A percentile compares a stretch with the other conserved stretches of the same genome.
These are phyloP conservation scores for Proisotoma minuta DNA, from an alignment of 2,888 invertebrate species.

Conservation along the genomic window DNA sequence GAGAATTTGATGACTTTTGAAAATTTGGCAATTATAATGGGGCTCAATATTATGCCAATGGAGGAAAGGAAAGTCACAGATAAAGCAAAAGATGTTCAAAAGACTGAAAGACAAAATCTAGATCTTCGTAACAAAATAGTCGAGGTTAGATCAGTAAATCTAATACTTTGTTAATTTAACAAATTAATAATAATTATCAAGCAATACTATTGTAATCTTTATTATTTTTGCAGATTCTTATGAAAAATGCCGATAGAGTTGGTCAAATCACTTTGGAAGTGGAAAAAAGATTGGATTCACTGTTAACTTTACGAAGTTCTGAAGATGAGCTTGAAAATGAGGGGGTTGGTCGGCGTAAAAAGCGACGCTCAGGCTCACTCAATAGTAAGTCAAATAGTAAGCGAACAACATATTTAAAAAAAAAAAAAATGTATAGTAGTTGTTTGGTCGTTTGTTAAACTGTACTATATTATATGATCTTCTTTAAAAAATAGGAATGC, in stretches of 20 bases:
- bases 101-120: conserved; percentile 57
- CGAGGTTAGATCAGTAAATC: conserved; percentile 66
- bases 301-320: conserved; percentile 22
- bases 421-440: neutral
- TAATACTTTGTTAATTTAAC: neutral
- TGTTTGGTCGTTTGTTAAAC: too few species aligned
- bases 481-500: conserved; percentile 27
- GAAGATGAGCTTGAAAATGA: conserved; percentile 41
- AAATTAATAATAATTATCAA: neutral
- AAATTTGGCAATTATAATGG: conserved; percentile 78
- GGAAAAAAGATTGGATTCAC: conserved; percentile 24
- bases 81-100: conserved; percentile 51
- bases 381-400: conserved; percentile 60
- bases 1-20: conserved; percentile 77
- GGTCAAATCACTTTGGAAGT: conserved; percentile 24
- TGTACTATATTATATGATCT: too few species aligned
- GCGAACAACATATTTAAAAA: neutral
- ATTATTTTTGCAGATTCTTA: conserved; percentile 27
- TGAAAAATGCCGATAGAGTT: conserved; percentile 29
- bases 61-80: conserved; percentile 49
- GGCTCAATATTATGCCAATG: conserved; percentile 79
- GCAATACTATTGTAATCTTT: conserved; percentile 5
- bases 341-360: conserved; percentile 57
- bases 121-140: conserved; percentile 67
- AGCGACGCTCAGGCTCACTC: conserved; percentile 78